Base-by-base conservation (phyloP, 2,888 invertebrate genomes). In the Apotomis betuletana region DNA sequence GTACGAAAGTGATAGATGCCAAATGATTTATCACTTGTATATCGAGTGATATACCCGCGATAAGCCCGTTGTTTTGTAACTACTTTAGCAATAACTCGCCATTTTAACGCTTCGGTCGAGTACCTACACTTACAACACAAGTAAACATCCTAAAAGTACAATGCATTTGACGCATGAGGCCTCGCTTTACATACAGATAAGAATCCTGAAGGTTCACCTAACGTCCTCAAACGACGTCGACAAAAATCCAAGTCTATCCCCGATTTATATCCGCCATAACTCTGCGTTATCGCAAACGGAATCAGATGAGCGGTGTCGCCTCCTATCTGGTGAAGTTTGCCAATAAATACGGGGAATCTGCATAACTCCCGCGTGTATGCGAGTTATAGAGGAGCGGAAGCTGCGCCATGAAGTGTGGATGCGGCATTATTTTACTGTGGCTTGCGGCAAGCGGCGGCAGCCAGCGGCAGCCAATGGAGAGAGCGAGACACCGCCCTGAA, bases 261-360 rank as follows among this genome's bases (percentile, higher is more conserved):
- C 62, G 58, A 69, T 71, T 83, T 87, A 88, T 87, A 86, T 87
- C 87, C 82, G 80, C 87, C 82, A 90, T 90, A 91, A 91, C 90
- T 91, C 89, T 74, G 78, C 78, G 79, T 85, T 87, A 90, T 87
- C 86, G 84, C 84, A 84, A 88, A 84, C 91, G 91, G 92, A 90
- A 93, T 93, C 92, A 91, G 93, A 91, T 92, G 90, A 90, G 86
- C 84, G 84, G 85, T 87, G 92, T 92, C 93, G 89, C 88, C 84
- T 85, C 89, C 87, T 92, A 91, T 92, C 92, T 90, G 89, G 81
- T 88, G 80, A 92, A 93, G 87, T 93, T 92, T 88, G 86, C 83
- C 89, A 87, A 92, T 93, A 93, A 92, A 93, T 92, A 91, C 88
- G 83, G 79, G 69, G 84, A 90, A 91, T 92, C 90, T 92, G 90